Evolutionary conservation across 2,797 vertebrate species (phyloP).

Genomic region (Buphagus erythrorhynchus): DNA sequence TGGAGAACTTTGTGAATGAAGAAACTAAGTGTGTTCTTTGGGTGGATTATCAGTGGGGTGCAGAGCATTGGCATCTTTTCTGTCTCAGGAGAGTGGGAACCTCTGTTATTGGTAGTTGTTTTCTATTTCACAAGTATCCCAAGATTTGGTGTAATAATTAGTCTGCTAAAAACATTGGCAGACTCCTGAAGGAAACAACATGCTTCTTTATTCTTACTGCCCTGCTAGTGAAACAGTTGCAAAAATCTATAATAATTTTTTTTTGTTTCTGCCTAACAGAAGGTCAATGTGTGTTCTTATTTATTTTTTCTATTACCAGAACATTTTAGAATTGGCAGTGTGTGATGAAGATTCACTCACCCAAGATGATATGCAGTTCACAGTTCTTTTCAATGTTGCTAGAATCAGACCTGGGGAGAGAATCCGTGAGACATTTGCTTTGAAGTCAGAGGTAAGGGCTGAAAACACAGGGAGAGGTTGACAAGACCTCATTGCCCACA

Average conservation of each 20-base stretch:
- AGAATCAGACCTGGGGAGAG: slow-evolving; percentile 74
- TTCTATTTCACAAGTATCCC: neutral
- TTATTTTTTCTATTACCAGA: slow-evolving; percentile 73
- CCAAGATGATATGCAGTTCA: slow-evolving; percentile 76
- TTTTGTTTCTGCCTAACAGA: neutral
- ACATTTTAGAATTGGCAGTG: slow-evolving; percentile 81
- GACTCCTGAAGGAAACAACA: neutral
- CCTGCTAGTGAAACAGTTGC: neutral
- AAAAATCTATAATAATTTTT: neutral
- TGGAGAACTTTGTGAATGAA: neutral
- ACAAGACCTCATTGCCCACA: neutral
- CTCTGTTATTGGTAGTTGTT: neutral
- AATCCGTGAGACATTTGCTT: slow-evolving; percentile 74
- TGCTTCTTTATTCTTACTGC: neutral
- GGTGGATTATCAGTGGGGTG: neutral
- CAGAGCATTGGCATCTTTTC: neutral
- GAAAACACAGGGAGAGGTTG: neutral
- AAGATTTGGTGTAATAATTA: neutral
- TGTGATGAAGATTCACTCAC: slow-evolving; percentile 79
- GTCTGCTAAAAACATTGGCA: neutral
- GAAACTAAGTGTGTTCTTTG: neutral
- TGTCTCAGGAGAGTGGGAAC: neutral
- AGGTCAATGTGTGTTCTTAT: neutral
- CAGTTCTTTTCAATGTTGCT: slow-evolving; percentile 80
- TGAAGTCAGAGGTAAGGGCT: slow-evolving; percentile 64